A percentile compares a stretch with the other conserved stretches of the same genome.
phyloP scores from a whole-genome alignment of 2,888 invertebrate species.

The Diadegma fenestrale region DNA sequence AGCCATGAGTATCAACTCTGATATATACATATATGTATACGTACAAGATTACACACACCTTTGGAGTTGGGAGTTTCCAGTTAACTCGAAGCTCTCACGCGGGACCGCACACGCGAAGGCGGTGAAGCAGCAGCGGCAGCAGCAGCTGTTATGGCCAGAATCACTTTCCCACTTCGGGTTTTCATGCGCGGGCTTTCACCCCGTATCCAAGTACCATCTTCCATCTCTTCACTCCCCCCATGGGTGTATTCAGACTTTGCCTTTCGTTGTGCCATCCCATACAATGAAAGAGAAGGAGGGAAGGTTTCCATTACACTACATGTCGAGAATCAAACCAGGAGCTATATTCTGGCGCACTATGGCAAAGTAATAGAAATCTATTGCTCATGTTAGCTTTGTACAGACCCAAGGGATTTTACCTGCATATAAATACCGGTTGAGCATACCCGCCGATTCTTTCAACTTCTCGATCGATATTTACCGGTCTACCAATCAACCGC shows the following conservation, averaged over 20 bases:
- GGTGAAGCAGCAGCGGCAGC: conserved; percentile 65
- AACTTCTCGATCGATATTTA: conserved; percentile 12
- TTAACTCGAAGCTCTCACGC: conserved; percentile 63
- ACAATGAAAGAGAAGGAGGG: conserved; percentile 52
- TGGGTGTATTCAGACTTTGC: conserved; percentile 51
- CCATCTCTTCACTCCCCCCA: conserved; percentile 37
- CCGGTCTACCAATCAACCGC: not conserved
- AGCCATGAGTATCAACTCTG: conserved; percentile 11
- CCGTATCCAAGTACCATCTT: conserved; percentile 54
- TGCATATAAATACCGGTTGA: conserved; percentile 3
- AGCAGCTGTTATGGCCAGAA: conserved; percentile 78
- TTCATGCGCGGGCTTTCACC: conserved; percentile 64
- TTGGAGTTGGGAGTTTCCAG: conserved; percentile 62
- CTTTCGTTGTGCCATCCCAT: conserved; percentile 32
- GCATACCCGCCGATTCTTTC: not conserved
- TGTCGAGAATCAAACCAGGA: conserved; percentile 63
- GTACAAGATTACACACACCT: conserved; percentile 46
- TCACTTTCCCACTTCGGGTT: conserved; percentile 74
- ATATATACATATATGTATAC: conserved; percentile 12
- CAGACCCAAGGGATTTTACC: conserved; percentile 50
- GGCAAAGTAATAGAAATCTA: conserved; percentile 60
- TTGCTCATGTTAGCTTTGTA: conserved; percentile 44
- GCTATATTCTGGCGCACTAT: conserved; percentile 47
- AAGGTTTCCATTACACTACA: conserved; percentile 59
- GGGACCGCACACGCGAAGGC: conserved; percentile 59